Evolutionary conservation across 1,140 invertebrate species (phyloP).

Genomic region (Atopsyche davidsoni): DNA sequence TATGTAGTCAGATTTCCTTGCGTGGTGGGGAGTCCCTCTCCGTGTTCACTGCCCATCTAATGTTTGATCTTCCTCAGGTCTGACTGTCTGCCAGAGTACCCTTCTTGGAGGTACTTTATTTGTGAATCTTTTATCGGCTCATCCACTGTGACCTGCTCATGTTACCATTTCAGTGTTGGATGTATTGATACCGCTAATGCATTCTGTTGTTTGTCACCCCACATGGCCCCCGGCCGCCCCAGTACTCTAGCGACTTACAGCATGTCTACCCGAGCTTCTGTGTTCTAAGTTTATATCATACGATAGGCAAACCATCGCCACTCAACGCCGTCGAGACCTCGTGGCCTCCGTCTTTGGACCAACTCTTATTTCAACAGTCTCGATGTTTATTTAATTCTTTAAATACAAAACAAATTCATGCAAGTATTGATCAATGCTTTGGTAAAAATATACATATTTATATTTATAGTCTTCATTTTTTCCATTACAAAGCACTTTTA

Average conservation of each 20-base stretch:
- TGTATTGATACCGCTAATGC: constrained; percentile 27
- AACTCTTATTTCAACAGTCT: no score
- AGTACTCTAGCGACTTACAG: constrained; percentile 12
- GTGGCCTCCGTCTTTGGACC: constrained; percentile 8
- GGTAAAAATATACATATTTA: no score
- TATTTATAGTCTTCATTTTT: no score
- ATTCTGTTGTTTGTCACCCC: constrained; percentile 17
- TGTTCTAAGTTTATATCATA: constrained; percentile 10
- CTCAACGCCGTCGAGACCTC: constrained; percentile 4
- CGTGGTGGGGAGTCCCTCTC: not conserved
- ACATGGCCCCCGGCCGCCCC: constrained; percentile 3
- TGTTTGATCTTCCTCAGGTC: constrained; percentile 30
- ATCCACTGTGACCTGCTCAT: constrained; percentile 14
- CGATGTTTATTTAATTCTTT: no score
- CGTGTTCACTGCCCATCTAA: constrained; percentile 15
- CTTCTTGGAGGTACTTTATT: constrained; percentile 26
- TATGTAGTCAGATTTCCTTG: not conserved
- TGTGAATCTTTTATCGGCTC: constrained; percentile 25
- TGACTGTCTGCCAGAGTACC: constrained; percentile 26
- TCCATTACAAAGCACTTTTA: no score
- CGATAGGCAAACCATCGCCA: no score
- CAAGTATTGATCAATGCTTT: no score
- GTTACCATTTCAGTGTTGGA: constrained; percentile 23
- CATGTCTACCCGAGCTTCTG: constrained; percentile 23
- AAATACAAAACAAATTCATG: no score